phyloP scores from a whole-genome alignment of 2,113 vertebrate genomes.

The Damaliscus lunatus region DNA sequence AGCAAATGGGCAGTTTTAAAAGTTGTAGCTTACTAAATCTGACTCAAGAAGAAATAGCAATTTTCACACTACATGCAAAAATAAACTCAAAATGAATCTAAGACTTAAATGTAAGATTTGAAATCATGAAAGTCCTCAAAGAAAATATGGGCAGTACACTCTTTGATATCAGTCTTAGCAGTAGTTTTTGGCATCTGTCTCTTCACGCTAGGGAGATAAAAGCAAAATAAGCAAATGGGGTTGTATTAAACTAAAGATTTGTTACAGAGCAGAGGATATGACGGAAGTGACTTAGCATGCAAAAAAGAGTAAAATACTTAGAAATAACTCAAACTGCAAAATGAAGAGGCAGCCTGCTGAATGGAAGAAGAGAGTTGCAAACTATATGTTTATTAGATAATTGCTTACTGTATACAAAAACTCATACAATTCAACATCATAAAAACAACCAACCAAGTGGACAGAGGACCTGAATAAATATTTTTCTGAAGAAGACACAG shows the following conservation, averaged over 20 bases:
- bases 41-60: background rate
- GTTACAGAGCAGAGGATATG: background rate
- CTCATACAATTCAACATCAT: background rate
- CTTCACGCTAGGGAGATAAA: background rate
- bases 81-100: background rate
- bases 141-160: background rate
- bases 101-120: background rate
- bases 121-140: background rate
- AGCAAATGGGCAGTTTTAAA: background rate
- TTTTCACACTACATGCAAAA: background rate
- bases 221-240: background rate
- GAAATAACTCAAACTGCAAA: background rate
- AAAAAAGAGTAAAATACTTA: background rate
- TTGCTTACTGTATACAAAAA: background rate
- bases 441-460: background rate
- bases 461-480: background rate
- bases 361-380: background rate
- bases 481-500: background rate
- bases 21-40: background rate
- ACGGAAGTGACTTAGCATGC: background rate
- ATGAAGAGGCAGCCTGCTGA: background rate
- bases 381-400: background rate
- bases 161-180: background rate
- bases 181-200: background rate
- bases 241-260: background rate